These are phyloP conservation scores for Rhagophthalmus giganteus DNA, from an alignment of 2,888 invertebrate species.

Conservation along the genomic window DNA sequence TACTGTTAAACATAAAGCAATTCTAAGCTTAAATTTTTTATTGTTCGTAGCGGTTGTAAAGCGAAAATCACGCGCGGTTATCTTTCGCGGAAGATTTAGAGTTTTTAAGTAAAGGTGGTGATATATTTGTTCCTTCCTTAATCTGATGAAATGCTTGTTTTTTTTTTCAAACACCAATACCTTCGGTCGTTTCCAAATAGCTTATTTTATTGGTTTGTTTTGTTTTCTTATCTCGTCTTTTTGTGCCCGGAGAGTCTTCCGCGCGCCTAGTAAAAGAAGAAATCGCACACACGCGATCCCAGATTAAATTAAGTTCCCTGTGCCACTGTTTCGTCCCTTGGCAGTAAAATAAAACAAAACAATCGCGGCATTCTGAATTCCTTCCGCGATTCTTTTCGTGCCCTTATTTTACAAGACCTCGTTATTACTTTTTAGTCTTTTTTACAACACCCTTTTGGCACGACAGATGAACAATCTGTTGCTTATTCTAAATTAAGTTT, in stretches of 20 bases:
- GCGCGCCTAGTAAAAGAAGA: conserved; percentile 25
- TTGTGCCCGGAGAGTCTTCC: conserved; percentile 12
- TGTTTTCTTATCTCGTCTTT: conserved; percentile 30
- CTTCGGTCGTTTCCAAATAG: conserved; percentile 24
- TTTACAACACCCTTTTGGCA: conserved; percentile 1
- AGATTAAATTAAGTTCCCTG: conserved; percentile 37
- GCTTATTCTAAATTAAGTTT: conserved; percentile 1
- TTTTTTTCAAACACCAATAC: conserved; percentile 16
- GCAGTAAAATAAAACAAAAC: conserved; percentile 37
- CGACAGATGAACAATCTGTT: conserved; percentile 13
- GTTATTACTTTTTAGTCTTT: conserved; percentile 13
- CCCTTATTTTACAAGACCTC: conserved; percentile 7
- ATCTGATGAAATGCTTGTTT: conserved; percentile 18
- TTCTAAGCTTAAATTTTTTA: no score
- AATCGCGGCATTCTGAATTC: conserved; percentile 30
- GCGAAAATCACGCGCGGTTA: no score
- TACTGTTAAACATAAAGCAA: no score
- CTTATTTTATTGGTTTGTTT: conserved; percentile 37
- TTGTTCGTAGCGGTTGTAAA: no score
- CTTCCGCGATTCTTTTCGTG: conserved; percentile 19
- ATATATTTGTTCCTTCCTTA: conserved; percentile 7
- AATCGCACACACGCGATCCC: conserved; percentile 34
- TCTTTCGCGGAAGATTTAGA: no score
- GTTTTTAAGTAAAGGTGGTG: no score
- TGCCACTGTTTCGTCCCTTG: conserved; percentile 32